Base-by-base conservation (phyloP, 2,113 vertebrate species). In the Rhinolophus ferrumequinum region DNA sequence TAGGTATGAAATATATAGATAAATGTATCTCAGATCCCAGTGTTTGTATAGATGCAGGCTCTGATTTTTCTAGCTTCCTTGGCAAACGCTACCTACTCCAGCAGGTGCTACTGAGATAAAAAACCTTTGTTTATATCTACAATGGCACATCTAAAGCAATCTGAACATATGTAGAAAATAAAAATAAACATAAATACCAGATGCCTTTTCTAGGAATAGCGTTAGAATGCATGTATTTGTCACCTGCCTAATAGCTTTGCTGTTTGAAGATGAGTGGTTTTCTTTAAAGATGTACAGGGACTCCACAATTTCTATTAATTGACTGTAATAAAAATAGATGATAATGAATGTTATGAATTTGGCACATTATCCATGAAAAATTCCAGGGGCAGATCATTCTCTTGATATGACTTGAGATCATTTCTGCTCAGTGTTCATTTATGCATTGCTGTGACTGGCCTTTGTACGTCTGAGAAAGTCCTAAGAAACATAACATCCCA, bases 161-260 rank as follows among this genome's bases (percentile, higher is more conserved):
- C 15, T 66, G 44, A 93, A 66, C 41, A 41, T 70, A 97, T 35
- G 70, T 28, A 28, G 11, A 84, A 79, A 94, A 86, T 69, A 54
- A 70, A 95, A 96, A 91, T 41, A 93, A 93, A 88, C 8, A 88
- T 58, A 75, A 76, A 81, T 75, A 95, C 54, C 93, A 81, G 90
- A 81, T 66, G 66, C 2, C 38, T 70, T 88, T 75, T 58, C 94
- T 60, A 52, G 6, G 38, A 92, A 77, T 16, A 70, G 26, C 72
- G 38, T 80, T 82, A 54, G 13, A 92, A 82, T 54, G 3, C 24
- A 50, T 60, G 18, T 16, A 64, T 76, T 91, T 70, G 60, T 80
- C 26, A 92, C 38, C 64, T 82, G 19, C 60, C 16, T 76, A 89
- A 72, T 47, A 85, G 19, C 16, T 90, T 84, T 88, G n/a, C 70